Evolutionary conservation across 2,888 invertebrate species (phyloP), one percentile per base, ranked within the genome.

Genomic region (Periphyllus acericola): DNA sequence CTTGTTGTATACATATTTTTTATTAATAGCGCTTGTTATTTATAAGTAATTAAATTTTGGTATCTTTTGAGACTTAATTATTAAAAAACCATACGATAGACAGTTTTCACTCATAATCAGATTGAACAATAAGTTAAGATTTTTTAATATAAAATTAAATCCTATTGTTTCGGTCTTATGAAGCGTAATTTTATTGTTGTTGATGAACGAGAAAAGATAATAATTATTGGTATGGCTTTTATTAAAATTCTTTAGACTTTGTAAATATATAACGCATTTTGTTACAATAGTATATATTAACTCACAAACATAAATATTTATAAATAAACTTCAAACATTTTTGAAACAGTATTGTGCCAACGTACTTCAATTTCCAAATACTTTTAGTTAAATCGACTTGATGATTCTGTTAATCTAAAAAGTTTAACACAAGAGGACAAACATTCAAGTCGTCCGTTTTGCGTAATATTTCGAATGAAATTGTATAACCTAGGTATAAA

Each of bases 221-320:
- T 32, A 25, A 52, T 21, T 55, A 52, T 32, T 14, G 29, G 14
- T 32, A 68, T 11, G 29, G 25, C 29, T 68, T 68, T n/a, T 29
- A 68, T 68, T 68, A 68, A 68, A 68, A 29, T 68, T 68, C 68
- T 68, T 68, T 68, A 68, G 68, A 68, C 9, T 29, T 68, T n/a
- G n/a, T n/a, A 25, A 11, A 29, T 55, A 21, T 21, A 21, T 6
- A 60, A 60, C 25, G 25, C 60, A 60, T 60, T 60, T 60, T 60
- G 21, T 60, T 68, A 68, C 9, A 68, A 68, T 29, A 68, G 68
- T 68, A 29, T 68, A n/a, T 68, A 25, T 29, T 29, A 25, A 29
- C 68, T 68, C 8, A 29, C 68, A 68, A 68, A 68, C 29, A 68
- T 68, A 68, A n/a, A 29, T 68, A 68, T 29, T 68, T 68, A 68